These are phyloP conservation scores for Sciurus carolinensis DNA, from an alignment of 2,797 vertebrate species.

Conservation along the genomic window DNA sequence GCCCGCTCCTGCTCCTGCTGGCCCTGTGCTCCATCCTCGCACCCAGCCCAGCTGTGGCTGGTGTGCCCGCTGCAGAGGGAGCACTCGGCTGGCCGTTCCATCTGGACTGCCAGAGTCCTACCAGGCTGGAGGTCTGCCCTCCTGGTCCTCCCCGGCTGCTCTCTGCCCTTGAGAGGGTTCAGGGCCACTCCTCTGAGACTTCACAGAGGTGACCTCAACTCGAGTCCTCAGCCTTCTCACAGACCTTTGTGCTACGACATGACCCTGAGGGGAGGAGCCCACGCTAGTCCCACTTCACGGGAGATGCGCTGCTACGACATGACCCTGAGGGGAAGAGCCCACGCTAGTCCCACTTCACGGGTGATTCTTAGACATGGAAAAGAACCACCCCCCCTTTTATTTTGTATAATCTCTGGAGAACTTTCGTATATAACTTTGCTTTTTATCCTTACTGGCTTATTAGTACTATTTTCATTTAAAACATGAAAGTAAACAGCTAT, in stretches of 20 bases:
- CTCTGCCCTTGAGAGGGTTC: neutral
- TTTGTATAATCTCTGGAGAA: too few relatives aligned
- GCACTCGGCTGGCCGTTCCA: neutral
- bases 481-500: conserved; percentile 47
- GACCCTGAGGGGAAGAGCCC: neutral
- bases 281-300: neutral
- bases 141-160: neutral
- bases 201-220: neutral
- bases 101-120: neutral
- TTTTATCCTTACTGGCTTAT: conserved; percentile 2
- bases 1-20: neutral
- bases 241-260: neutral
- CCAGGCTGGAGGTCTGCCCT: neutral
- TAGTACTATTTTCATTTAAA: conserved; percentile 7
- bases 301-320: rapidly evolving
- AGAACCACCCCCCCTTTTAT: neutral
- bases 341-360: neutral
- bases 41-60: neutral
- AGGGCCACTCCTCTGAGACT: neutral
- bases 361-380: neutral
- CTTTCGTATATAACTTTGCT: neutral
- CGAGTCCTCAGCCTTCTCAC: neutral
- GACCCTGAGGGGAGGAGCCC: neutral
- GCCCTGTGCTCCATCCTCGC: neutral
- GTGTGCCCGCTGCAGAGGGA: neutral